Percentiles rank a stretch among this genome's conserved stretches.
These are phyloP conservation scores for Accipiter cooperii DNA, from an alignment of 2,113 vertebrate species.

Conservation along the genomic window DNA sequence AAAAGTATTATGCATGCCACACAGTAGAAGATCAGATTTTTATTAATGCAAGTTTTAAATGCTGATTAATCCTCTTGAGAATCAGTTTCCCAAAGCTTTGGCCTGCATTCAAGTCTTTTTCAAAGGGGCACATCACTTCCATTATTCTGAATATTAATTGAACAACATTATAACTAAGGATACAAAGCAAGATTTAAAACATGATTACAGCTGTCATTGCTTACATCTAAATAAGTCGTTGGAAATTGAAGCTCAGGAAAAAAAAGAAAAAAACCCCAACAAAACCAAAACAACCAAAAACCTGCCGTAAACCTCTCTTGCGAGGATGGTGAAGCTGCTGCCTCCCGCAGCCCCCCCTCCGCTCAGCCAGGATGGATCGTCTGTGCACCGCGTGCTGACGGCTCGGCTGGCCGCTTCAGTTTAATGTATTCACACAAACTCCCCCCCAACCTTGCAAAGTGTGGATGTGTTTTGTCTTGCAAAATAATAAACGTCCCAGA, in stretches of 20 bases:
- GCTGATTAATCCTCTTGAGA: conserved; percentile 82
- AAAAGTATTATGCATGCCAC: conserved; percentile 72
- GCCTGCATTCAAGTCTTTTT: conserved; percentile 77
- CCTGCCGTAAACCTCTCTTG: conserved; percentile 22
- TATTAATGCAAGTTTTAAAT: conserved; percentile 86
- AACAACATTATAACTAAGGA: conserved; percentile 77
- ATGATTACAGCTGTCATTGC: conserved; percentile 75
- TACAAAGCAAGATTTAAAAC: conserved; percentile 79
- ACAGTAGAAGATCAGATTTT: conserved; percentile 76
- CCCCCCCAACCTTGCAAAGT: background rate
- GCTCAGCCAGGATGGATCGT: conserved; percentile 1
- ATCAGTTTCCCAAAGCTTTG: conserved; percentile 81
- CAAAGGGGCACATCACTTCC: conserved; percentile 73
- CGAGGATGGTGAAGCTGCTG: conserved; percentile 3
- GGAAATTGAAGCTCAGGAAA: conserved; percentile 63
- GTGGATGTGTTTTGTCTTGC: background rate
- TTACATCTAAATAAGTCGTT: conserved; percentile 76
- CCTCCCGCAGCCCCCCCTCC: background rate
- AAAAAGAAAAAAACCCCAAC: background rate
- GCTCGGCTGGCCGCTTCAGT: background rate
- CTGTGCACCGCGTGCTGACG: fast-evolving
- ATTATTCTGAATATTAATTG: conserved; percentile 84
- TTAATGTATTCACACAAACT: background rate
- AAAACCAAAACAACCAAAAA: background rate
- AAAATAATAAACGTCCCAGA: background rate